A percentile compares a stretch with the other conserved stretches of the same genome.
These are phyloP conservation scores for Batillaria attramentaria DNA, from an alignment of 1,140 invertebrate genomes.

Conservation along the genomic window DNA sequence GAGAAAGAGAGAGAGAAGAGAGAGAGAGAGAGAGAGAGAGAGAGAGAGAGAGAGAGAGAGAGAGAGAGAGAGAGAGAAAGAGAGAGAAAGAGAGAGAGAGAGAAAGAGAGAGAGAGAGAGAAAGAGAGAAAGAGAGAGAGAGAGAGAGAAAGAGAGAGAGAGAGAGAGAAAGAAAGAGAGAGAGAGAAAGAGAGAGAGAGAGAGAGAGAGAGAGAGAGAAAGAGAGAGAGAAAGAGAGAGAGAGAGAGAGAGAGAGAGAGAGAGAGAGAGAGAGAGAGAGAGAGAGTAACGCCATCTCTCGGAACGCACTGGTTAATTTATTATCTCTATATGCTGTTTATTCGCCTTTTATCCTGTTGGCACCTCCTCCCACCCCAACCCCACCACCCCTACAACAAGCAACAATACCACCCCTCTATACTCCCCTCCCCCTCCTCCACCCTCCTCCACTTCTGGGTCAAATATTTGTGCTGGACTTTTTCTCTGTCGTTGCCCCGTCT, in stretches of 20 bases:
- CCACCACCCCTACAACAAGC: no score
- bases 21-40: conserved; percentile 1
- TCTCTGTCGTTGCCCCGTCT: no score
- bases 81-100: not conserved
- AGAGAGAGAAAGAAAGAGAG: conserved; percentile 12
- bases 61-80: not conserved
- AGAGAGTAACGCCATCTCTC: no score
- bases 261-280: not conserved
- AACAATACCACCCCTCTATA: no score
- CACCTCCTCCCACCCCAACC: no score
- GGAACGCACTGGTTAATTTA: no score
- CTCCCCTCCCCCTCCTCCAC: no score
- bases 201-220: conserved; percentile 23
- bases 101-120: conserved; percentile 6
- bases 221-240: conserved; percentile 23
- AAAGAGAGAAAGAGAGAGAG: conserved; percentile 11
- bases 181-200: conserved; percentile 15
- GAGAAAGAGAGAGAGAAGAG: not conserved
- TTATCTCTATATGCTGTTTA: no score
- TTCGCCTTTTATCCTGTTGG: no score
- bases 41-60: conserved; percentile 24
- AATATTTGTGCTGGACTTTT: no score
- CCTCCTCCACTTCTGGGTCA: no score
- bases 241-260: conserved; percentile 19
- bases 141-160: conserved; percentile 26